Evolutionary conservation across 2,113 vertebrate genomes (phyloP), one percentile per base, ranked within the genome.

Genomic region (Pantherophis guttatus): DNA sequence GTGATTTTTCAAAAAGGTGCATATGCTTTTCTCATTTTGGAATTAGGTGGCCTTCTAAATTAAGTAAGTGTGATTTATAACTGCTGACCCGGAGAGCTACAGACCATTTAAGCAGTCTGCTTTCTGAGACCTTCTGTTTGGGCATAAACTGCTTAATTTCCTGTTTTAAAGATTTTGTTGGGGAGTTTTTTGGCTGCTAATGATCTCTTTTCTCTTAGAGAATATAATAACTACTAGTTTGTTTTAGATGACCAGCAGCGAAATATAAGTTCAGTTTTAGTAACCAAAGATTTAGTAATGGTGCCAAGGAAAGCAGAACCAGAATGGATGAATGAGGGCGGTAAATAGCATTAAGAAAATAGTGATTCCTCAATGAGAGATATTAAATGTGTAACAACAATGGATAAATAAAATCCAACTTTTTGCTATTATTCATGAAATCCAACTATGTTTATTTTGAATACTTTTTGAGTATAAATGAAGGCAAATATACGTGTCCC

Each of bases 181-280:
- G 57, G 65, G 23, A 65, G 62, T 12, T 65, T 65, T 23, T 57
- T 85, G 57, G 44, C 39, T 58, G 53, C 26, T 81, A 89, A 81
- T 48, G 26, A 39, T 2, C 17, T 26, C 54, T 58, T 85, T 93
- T 86, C 65, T 85, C 54, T 48, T 88, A 89, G 86, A 70, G 92
- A 81, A 8, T 81, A 19, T 85, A 39, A 26, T 85, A 90, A 90
- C 55, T 90, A 81, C 48, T 50, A 90, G 88, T 86, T 93, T 59
- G n/a, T 86, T 90, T 93, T 88, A 86, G 44, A n/a, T 29, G 58
- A 93, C 21, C 70, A 90, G 75, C 48, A 90, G 48, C 17, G 21
- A 86, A 75, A 59, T 75, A 62, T 90, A 90, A 53, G 33, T 75
- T 75, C 92, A 86, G 86, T 62, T 93, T 90, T 59, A 90, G 88